These are phyloP conservation scores for Andrena haemorrhoa DNA, from an alignment of 2,888 invertebrate genomes.

Conservation along the genomic window DNA sequence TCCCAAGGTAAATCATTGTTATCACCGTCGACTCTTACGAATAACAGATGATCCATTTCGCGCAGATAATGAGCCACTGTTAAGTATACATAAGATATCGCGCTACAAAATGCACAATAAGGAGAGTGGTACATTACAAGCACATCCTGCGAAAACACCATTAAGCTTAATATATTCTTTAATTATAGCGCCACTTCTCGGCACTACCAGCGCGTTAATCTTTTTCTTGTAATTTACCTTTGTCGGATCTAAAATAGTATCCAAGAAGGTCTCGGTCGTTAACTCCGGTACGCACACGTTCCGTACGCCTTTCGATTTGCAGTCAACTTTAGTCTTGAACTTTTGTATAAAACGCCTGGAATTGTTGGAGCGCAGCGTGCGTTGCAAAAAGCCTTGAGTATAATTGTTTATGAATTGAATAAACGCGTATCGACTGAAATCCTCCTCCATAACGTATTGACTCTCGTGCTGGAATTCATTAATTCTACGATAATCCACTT, in stretches of 20 bases:
- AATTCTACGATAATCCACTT: constrained; percentile 31
- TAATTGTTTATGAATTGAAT: constrained; percentile 86
- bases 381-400: constrained; percentile 83
- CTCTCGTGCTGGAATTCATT: constrained; percentile 88
- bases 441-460: constrained; percentile 88
- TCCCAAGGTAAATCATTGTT: constrained; percentile 95
- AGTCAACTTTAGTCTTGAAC: constrained; percentile 64
- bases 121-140: constrained; percentile 92
- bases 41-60: constrained; percentile 85
- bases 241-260: constrained; percentile 87
- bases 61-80: constrained; percentile 88
- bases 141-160: constrained; percentile 87
- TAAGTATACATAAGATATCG: constrained; percentile 89
- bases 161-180: constrained; percentile 37
- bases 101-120: constrained; percentile 91
- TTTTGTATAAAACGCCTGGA: constrained; percentile 70
- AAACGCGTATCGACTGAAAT: constrained; percentile 82
- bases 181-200: constrained; percentile 1
- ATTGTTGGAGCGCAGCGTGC: constrained; percentile 82
- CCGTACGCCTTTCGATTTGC: constrained; percentile 59
- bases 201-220: neutral
- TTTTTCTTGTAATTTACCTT: constrained; percentile 84
- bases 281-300: constrained; percentile 88
- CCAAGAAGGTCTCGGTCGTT: constrained; percentile 88
- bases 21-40: constrained; percentile 92